Evolutionary conservation across 2,888 invertebrate species (phyloP).

Genomic region (Acanthosepion pharaonis): DNA sequence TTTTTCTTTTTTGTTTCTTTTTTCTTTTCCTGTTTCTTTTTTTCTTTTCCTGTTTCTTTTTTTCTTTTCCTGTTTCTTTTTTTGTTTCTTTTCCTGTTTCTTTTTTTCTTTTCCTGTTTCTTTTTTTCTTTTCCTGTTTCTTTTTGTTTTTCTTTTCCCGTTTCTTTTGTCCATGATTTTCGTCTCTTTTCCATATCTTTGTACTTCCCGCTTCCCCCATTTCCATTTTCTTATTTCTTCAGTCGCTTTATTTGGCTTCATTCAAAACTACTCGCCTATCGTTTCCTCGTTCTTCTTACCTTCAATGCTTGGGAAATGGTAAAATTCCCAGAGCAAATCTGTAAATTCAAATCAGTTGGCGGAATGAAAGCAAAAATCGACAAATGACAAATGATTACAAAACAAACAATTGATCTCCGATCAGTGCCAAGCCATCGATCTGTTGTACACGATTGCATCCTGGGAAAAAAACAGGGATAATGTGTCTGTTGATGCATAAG

Average conservation of each 20-base stretch:
- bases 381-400: constrained; percentile 22
- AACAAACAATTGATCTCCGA: constrained; percentile 23
- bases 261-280: not conserved
- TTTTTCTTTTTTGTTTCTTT: not conserved
- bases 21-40: not conserved
- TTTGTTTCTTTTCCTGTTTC: not conserved
- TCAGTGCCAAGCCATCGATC: constrained; percentile 11
- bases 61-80: not conserved
- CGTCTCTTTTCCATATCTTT: not conserved
- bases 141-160: no score
- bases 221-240: not conserved
- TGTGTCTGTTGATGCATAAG: constrained; percentile 21
- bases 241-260: not conserved
- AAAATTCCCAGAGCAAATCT: not conserved
- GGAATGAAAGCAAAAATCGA: not conserved
- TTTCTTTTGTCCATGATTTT: not conserved
- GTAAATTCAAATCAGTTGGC: not conserved
- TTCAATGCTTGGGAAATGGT: not conserved
- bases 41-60: not conserved
- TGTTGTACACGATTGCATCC: not conserved
- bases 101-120: not conserved
- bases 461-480: not conserved
- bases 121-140: no score
- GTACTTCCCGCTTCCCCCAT: not conserved
- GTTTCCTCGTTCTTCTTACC: not conserved